Percentiles rank a stretch among this genome's conserved stretches.
Conservation (phyloP, 2,888 invertebrate genomes). For the Drosophila pseudotakahashii region DNA sequence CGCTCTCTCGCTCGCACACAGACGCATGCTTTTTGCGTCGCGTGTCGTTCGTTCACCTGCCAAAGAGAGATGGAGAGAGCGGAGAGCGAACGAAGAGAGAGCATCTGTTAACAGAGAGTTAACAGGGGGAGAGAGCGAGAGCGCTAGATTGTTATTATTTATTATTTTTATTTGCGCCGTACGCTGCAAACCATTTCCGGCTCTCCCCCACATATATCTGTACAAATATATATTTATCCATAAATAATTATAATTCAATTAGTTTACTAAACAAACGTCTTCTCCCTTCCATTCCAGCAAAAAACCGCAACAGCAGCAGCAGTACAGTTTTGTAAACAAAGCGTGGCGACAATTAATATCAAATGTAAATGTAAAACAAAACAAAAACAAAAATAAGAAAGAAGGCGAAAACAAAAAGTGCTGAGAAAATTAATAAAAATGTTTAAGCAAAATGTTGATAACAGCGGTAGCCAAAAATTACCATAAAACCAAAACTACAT, state of each 20-base stretch:
- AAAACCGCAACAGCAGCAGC: constrained; percentile 1
- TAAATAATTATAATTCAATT: constrained; percentile 36
- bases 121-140: constrained; percentile 15
- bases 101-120: constrained; percentile 12
- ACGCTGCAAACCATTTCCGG: constrained; percentile 36
- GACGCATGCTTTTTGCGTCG: constrained; percentile 56
- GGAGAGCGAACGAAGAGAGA: constrained; percentile 4
- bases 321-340: constrained; percentile 28
- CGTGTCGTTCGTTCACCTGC: constrained; percentile 78
- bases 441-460: constrained; percentile 33
- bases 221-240: constrained; percentile 4
- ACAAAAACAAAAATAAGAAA: background rate
- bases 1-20: constrained; percentile 23
- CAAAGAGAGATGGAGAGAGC: constrained; percentile 29
- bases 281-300: background rate
- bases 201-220: constrained; percentile 1
- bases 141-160: constrained; percentile 49
- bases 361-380: constrained; percentile 1
- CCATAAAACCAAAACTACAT: constrained; percentile 41
- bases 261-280: constrained; percentile 28
- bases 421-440: constrained; percentile 22
- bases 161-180: constrained; percentile 55
- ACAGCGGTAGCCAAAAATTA: constrained; percentile 20
- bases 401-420: constrained; percentile 8
- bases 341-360: constrained; percentile 29